phyloP scores from a whole-genome alignment of 2,113 vertebrate species.

The Tyto alba region DNA sequence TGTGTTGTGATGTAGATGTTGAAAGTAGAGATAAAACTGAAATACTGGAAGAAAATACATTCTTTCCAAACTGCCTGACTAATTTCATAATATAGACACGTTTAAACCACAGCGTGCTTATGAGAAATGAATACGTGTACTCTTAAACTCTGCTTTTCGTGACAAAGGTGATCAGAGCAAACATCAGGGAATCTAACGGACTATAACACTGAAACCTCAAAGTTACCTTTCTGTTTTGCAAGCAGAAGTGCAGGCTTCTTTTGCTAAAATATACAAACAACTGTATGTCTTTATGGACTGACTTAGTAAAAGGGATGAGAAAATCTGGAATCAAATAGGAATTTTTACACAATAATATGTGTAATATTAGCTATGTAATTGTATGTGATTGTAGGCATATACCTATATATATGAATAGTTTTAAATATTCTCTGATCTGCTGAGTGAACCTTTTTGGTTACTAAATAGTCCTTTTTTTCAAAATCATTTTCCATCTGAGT shows the following conservation, averaged over 20 bases:
- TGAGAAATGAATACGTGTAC: background rate
- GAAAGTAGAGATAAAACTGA: background rate
- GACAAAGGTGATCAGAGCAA: background rate
- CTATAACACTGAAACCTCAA: background rate
- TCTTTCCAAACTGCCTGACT: background rate
- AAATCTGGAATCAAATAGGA: background rate
- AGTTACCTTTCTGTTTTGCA: background rate
- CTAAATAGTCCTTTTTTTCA: background rate
- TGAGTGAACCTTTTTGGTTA: background rate
- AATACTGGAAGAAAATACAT: background rate
- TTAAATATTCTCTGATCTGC: background rate
- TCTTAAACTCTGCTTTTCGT: background rate
- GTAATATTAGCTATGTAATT: background rate
- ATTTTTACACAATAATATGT: background rate
- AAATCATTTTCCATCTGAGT: background rate
- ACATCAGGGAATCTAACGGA: background rate
- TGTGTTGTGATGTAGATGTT: background rate
- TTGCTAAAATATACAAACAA: background rate
- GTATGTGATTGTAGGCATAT: background rate
- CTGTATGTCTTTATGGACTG: background rate
- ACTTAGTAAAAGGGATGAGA: background rate
- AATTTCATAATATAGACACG: background rate
- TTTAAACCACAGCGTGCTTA: background rate
- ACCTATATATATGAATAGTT: background rate
- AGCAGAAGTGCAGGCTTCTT: background rate